Evolutionary conservation across 2,797 vertebrate genomes (phyloP).

Genomic region (Tamandua tetradactyla): DNA sequence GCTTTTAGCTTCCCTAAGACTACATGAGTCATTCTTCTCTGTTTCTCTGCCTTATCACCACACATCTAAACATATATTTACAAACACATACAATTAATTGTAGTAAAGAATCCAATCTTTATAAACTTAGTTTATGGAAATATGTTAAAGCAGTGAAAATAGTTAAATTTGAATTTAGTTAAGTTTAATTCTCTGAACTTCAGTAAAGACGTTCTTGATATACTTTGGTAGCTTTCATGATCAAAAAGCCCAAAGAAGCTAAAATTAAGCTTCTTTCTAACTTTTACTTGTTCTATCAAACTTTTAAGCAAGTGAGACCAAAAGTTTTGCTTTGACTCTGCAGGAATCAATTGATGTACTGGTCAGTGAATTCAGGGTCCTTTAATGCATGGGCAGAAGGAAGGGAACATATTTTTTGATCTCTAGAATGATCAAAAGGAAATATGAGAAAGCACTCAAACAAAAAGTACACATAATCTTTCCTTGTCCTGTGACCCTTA

Average conservation of each 20-base stretch:
- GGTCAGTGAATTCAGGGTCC: neutral
- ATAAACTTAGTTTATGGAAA: neutral
- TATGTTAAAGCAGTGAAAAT: neutral
- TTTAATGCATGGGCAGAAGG: slow-evolving; percentile 27
- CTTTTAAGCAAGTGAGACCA: slow-evolving; percentile 37
- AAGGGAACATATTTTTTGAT: slow-evolving; percentile 19
- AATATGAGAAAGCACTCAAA: slow-evolving; percentile 30
- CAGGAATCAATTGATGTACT: neutral
- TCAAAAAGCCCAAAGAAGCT: slow-evolving; percentile 35
- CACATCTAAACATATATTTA: neutral
- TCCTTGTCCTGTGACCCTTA: slow-evolving; percentile 5
- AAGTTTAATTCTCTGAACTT: slow-evolving; percentile 28
- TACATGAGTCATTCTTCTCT: neutral
- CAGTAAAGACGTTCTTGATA: slow-evolving; percentile 5
- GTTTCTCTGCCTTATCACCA: neutral
- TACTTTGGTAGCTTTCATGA: slow-evolving; percentile 28
- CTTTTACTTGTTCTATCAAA: slow-evolving; percentile 15
- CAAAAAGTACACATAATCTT: neutral
- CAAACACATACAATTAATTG: neutral
- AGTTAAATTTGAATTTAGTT: slow-evolving; percentile 46
- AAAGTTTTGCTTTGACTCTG: slow-evolving; percentile 2
- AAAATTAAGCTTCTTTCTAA: slow-evolving; percentile 31
- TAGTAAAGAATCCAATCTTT: neutral
- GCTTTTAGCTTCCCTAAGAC: slow-evolving; percentile 13
- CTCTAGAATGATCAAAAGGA: slow-evolving; percentile 53